These are phyloP conservation scores for Aethina tumida DNA, from an alignment of 1,140 invertebrate genomes.

Conservation along the genomic window DNA sequence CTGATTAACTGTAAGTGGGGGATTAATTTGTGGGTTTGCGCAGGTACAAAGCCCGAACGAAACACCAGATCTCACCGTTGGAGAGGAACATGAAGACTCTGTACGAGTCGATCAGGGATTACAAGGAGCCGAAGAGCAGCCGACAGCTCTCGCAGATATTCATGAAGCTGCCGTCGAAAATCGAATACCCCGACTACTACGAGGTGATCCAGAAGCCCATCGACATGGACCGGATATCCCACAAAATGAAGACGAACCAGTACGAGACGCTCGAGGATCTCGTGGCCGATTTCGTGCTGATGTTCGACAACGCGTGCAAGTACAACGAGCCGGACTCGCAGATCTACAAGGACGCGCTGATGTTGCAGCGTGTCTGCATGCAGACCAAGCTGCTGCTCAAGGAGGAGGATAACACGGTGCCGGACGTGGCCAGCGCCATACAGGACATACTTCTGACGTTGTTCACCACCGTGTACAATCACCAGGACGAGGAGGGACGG, in stretches of 20 bases:
- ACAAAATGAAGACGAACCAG: slow-evolving; percentile 66
- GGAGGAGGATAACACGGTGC: slow-evolving; percentile 76
- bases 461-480: slow-evolving; percentile 90
- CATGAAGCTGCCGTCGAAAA: slow-evolving; percentile 88
- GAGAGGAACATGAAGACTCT: slow-evolving; percentile 76
- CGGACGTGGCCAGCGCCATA: slow-evolving; percentile 79
- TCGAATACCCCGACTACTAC: slow-evolving; percentile 95
- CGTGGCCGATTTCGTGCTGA: slow-evolving; percentile 85
- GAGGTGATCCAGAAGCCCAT: slow-evolving; percentile 97
- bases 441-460: slow-evolving; percentile 87
- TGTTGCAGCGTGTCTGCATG: slow-evolving; percentile 81
- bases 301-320: slow-evolving; percentile 99
- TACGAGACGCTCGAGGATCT: slow-evolving; percentile 87
- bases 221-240: slow-evolving; percentile 91
- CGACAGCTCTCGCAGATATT: slow-evolving; percentile 85
- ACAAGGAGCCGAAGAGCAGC: slow-evolving; percentile 73
- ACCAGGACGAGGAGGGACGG: slow-evolving; percentile 91
- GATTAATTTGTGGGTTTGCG: slow-evolving; percentile 8
- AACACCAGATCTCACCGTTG: slow-evolving; percentile 45
- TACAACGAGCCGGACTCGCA: slow-evolving; percentile 99
- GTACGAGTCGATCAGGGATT: slow-evolving; percentile 83
- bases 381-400: slow-evolving; percentile 86
- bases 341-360: slow-evolving; percentile 96
- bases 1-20: background rate
- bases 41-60: slow-evolving; percentile 38